Conservation (phyloP, 2,888 invertebrate genomes). For the Cybosia mesomella region DNA sequence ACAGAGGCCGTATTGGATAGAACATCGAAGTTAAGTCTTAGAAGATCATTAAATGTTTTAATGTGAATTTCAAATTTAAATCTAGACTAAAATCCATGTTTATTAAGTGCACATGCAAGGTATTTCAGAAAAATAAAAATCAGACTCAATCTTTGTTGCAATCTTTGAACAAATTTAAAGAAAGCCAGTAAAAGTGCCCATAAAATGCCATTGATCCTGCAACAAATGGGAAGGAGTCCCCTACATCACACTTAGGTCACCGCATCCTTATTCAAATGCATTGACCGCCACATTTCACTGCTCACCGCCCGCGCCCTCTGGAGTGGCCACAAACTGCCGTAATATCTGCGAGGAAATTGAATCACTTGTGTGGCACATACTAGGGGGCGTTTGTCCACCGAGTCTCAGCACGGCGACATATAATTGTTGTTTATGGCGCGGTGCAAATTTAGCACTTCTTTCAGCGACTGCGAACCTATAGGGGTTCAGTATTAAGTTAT, state of each 20-base stretch:
- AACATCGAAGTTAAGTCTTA: background rate
- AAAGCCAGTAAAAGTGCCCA: background rate
- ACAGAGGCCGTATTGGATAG: too few species aligned
- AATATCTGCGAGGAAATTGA: conserved; percentile 37
- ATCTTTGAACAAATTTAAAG: conserved; percentile 1
- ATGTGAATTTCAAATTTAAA: background rate
- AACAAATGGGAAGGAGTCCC: background rate
- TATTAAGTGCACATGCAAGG: background rate
- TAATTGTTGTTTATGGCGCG: conserved; percentile 14
- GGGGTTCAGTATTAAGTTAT: background rate
- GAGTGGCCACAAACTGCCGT: conserved; percentile 11
- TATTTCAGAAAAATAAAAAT: background rate
- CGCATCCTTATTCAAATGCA: conserved; percentile 14
- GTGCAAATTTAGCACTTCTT: background rate
- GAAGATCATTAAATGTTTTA: background rate
- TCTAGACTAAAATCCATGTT: too few species aligned
- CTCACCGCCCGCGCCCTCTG: background rate
- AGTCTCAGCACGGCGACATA: background rate
- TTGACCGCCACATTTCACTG: conserved; percentile 10
- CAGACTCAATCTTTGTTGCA: background rate
- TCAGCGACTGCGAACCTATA: background rate
- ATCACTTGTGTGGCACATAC: conserved; percentile 32
- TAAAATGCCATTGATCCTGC: conserved; percentile 3
- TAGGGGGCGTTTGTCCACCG: background rate
- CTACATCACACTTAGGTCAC: conserved; percentile 1